Conservation (phyloP, 2,888 invertebrate genomes). For the Pelosia muscerda region DNA sequence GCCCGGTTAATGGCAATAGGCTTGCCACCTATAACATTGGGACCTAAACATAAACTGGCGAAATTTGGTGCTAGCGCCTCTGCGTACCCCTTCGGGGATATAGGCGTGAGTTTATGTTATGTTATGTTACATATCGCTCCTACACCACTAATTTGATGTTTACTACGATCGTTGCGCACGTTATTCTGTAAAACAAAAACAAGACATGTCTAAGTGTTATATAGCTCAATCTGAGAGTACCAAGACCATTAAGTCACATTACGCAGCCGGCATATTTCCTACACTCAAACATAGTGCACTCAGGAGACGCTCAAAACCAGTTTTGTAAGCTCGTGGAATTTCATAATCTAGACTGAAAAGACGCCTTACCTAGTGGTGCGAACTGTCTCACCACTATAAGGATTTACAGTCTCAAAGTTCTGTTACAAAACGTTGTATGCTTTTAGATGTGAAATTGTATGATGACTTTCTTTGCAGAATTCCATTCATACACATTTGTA, state of each 20-base stretch:
- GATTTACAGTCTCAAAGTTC: slow-evolving; percentile 23
- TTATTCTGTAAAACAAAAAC: too few relatives aligned
- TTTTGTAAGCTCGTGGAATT: slow-evolving; percentile 47
- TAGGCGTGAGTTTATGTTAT: too few relatives aligned
- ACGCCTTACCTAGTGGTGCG: slow-evolving; percentile 29
- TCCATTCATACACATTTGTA: not conserved
- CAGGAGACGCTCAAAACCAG: slow-evolving; percentile 50
- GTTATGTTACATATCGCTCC: too few relatives aligned
- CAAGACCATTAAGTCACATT: slow-evolving; percentile 27
- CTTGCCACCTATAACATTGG: too few relatives aligned
- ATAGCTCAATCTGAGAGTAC: slow-evolving; percentile 18
- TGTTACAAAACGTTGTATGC: slow-evolving; percentile 2
- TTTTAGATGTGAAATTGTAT: not conserved
- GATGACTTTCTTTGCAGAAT: not conserved
- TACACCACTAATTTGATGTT: too few relatives aligned
- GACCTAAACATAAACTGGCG: too few relatives aligned
- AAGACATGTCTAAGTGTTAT: not conserved
- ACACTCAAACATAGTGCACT: slow-evolving; percentile 46
- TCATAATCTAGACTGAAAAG: slow-evolving; percentile 43
- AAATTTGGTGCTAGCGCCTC: too few relatives aligned
- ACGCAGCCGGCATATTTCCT: slow-evolving; percentile 28
- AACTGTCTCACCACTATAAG: slow-evolving; percentile 38
- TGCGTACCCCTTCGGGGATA: too few relatives aligned
- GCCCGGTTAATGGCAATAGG: too few relatives aligned
- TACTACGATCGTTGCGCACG: too few relatives aligned